A percentile compares a stretch with the other conserved stretches of the same genome.
Conservation (phyloP, 2,797 vertebrate species). For the Typhlichthys eigenmanni region DNA sequence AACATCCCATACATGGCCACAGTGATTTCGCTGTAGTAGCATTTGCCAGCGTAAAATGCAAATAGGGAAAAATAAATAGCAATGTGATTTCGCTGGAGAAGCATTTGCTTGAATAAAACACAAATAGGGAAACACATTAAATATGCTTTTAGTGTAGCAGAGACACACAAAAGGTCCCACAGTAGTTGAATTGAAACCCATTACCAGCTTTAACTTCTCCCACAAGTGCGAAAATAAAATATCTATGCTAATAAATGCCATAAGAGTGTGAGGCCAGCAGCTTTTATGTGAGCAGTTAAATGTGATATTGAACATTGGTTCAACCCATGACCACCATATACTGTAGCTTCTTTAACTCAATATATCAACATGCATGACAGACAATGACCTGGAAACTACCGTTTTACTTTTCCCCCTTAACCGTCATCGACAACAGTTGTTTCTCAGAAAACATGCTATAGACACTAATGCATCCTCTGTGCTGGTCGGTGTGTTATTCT, state of each 20-base stretch:
- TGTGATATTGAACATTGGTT: no score
- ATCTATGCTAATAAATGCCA: background rate
- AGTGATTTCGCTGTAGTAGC: constrained; percentile 50
- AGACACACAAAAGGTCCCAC: background rate
- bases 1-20: constrained; percentile 37
- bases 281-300: no score
- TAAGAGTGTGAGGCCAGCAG: no score
- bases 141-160: constrained; percentile 35
- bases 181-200: constrained; percentile 29
- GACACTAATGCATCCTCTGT: no score
- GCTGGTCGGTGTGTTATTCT: no score
- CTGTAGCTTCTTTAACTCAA: no score
- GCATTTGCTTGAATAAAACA: constrained; percentile 34
- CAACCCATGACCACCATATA: no score
- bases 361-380: no score
- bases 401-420: no score
- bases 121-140: constrained; percentile 14
- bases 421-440: no score
- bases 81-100: constrained; percentile 36
- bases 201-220: constrained; percentile 12
- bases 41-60: constrained; percentile 28
- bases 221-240: constrained; percentile 36
- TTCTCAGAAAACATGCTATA: no score
- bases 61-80: constrained; percentile 21
- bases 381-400: no score